These are phyloP conservation scores for Sander lucioperca DNA, from an alignment of 2,113 vertebrate genomes.

Conservation along the genomic window DNA sequence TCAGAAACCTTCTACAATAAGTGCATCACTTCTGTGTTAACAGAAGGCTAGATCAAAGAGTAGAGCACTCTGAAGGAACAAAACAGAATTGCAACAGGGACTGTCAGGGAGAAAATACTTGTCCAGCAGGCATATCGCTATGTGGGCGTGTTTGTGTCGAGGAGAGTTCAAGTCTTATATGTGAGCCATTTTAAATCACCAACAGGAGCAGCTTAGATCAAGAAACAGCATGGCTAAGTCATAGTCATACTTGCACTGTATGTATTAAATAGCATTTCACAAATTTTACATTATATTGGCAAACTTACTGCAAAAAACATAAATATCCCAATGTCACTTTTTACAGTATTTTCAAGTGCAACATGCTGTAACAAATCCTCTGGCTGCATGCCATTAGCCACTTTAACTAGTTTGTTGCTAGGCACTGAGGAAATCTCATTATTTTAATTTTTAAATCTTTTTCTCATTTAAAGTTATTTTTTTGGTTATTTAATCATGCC, in stretches of 20 bases:
- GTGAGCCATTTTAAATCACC: conserved; percentile 10
- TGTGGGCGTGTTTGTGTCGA: neutral
- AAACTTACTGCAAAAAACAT: neutral
- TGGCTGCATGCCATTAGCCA: neutral
- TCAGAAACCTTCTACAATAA: conserved; percentile 4
- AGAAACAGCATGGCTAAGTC: neutral
- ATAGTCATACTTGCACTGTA: neutral
- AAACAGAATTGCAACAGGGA: conserved; percentile 30
- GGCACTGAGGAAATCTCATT: neutral
- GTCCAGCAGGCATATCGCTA: neutral
- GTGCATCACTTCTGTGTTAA: conserved; percentile 38
- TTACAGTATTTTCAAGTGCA: neutral
- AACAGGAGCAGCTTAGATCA: neutral
- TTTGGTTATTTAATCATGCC: neutral
- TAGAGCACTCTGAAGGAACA: conserved; percentile 47
- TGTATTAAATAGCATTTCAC: neutral
- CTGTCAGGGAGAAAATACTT: conserved; percentile 41
- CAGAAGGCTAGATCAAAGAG: conserved; percentile 51
- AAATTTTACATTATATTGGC: neutral
- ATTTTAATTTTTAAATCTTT: too few relatives aligned
- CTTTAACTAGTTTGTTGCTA: too few relatives aligned
- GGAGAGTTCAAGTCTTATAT: conserved; percentile 9
- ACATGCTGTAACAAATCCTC: neutral
- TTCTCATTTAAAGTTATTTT: neutral
- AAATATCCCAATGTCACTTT: neutral